Base-by-base conservation (phyloP, 92 coral and sea anemone species). In the Phymanthus crucifer region DNA sequence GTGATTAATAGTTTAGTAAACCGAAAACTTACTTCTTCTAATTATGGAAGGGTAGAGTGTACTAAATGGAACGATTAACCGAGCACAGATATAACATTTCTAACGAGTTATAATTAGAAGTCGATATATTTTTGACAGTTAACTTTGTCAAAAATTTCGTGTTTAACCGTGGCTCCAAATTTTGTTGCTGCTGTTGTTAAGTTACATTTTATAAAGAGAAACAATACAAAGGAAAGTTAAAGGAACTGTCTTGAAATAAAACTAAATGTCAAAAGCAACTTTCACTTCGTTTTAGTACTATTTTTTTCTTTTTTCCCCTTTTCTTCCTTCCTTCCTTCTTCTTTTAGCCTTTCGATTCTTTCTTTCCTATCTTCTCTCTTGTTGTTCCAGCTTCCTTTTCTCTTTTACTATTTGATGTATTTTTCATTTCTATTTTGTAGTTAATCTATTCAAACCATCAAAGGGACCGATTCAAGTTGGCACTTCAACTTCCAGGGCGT, bases 1-100 rank as follows among this genome's bases (percentile, higher is more conserved):
- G 34, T 27, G 34, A 61, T 61, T 61, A 29, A 61, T 24, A 26
- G 68, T 61, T 61, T 61, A 61, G 68, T 61, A 61, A 61, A 61
- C 33, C 48, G 48, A 43, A 61, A 10, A 61, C 26, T 13, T 26
- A 27, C 68, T 61, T 61, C 3, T 57, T 23, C 26, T 24, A 32
- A 57, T 24, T 21, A 7, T 57, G 4, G 10, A 17, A 24, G 16
- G 68, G 29, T 61, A 26, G 34, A 61, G 9, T 17, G 68, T 29
- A 34, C 68, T 61, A 29, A 61, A 61, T 61, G 32, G 68, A 61
- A 27, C 34, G 34, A 8, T 61, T 61, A 61, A 29, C 11, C 9
- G 35, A 27, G 48, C 13, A 3, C 3, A 61, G 35, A 17, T 27
- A 27, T 27, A 27, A 27, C 9, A 61, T 2, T 23, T 13, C 34